Percentiles rank a stretch among this genome's conserved stretches.
These are phyloP conservation scores for Dorcus hopei DNA, from an alignment of 2,888 invertebrate species.

Conservation along the genomic window DNA sequence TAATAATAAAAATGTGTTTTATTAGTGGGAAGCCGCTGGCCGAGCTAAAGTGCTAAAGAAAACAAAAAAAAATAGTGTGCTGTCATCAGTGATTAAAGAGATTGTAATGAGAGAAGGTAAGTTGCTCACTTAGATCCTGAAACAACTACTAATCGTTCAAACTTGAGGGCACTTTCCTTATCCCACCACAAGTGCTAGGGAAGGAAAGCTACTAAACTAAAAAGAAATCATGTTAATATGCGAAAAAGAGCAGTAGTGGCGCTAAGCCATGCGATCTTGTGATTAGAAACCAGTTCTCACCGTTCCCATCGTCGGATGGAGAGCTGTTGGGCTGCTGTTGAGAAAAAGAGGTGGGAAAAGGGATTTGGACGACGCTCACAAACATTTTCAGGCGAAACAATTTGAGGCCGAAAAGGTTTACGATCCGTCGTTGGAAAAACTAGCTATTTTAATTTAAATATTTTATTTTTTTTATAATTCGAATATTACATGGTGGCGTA, in stretches of 20 bases:
- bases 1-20: constrained; percentile 13
- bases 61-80: neutral
- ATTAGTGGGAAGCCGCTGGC: constrained; percentile 34
- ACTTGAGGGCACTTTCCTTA: constrained; percentile 72
- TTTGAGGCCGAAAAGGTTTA: neutral
- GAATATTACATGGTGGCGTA: constrained; percentile 28
- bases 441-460: constrained; percentile 9
- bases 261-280: constrained; percentile 38
- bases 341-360: too few relatives aligned
- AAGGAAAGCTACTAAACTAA: constrained; percentile 39
- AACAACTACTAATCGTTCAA: constrained; percentile 27
- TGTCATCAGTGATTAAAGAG: neutral
- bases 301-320: constrained; percentile 26
- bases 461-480: constrained; percentile 26
- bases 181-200: constrained; percentile 60
- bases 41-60: constrained; percentile 18
- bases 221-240: constrained; percentile 34
- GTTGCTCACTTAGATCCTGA: constrained; percentile 16
- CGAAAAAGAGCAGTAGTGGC: constrained; percentile 25
- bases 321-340: too few relatives aligned
- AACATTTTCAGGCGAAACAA: constrained; percentile 6
- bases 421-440: neutral
- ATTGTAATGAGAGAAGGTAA: constrained; percentile 50
- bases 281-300: constrained; percentile 41
- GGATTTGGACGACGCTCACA: constrained; percentile 16